Base-by-base conservation (phyloP, 1,140 invertebrate species). In the Plutomurus gul region DNA sequence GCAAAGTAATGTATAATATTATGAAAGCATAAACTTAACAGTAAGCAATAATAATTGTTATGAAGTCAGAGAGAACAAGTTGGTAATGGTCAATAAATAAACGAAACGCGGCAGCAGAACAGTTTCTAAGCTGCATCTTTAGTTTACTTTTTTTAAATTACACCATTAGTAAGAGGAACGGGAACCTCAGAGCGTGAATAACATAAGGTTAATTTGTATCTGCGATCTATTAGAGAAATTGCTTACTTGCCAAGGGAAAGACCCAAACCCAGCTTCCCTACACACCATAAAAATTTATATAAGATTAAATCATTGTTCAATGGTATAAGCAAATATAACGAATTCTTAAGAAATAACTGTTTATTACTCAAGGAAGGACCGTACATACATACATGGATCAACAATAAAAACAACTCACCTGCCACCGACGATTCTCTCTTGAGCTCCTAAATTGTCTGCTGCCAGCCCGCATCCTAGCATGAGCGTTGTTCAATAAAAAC, bases 161-260 rank as follows among this genome's bases (percentile, higher is more conserved):
- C 7, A 8, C 39, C 39, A 43, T 43, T 43, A 43, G n/a, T 27
- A 33, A 18, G 30, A 65, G 56, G 56, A 65, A 65, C 56, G 56
- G 56, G 27, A 65, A 65, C 56, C 13, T 36, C 27, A 65, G 56
- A 65, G 56, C 56, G 56, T 65, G 56, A 65, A 65, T 27, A 65
- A 27, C 56, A 60, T 25, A 51, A 10, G 7, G 25, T 8, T 18
- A 18, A 4, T 39, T 13, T 39, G 37, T 39, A 49, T n/a, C 13
- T 79, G 20, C 1, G 30, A 16, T 60, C 2, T 40, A 47, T 27
- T 47, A 37, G 18, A 22, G 6, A 30, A 27, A 76, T 40, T 65
- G 75, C 83, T 86, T 86, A 91, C 91, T 90, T 96, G 95, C 95
- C 96, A 97, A 33, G 96, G 96, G 86, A 97, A 97, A 75, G 93